phyloP scores from a whole-genome alignment of 2,113 vertebrate species.

The Oreotrochilus melanogaster region DNA sequence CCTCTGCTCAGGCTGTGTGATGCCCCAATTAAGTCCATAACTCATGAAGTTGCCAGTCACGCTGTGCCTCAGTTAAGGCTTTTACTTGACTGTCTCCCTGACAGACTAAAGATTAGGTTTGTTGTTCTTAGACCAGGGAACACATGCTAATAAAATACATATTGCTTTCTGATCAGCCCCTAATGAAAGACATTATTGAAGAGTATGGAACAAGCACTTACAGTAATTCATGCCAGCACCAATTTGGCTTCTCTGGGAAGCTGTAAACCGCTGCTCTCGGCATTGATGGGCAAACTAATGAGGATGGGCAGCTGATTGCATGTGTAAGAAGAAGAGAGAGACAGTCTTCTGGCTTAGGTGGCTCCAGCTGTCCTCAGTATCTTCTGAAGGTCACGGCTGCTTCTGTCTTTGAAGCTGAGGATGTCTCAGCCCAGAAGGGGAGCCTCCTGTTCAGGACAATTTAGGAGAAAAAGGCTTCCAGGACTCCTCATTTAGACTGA shows the following conservation, averaged over 20 bases:
- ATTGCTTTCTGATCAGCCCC: conserved; percentile 72
- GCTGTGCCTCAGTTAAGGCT: background rate
- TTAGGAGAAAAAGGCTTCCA: background rate
- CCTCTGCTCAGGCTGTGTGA: background rate
- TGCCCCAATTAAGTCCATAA: background rate
- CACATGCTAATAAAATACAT: conserved; percentile 72
- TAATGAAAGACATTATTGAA: conserved; percentile 76
- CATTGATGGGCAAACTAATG: conserved; percentile 44
- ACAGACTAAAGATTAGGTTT: conserved; percentile 47
- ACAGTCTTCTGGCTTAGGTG: background rate
- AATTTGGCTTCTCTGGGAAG: conserved; percentile 69
- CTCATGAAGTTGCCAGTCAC: background rate
- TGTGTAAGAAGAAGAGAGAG: background rate
- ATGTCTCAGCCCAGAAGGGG: background rate
- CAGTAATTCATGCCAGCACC: conserved; percentile 74
- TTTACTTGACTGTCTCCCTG: conserved; percentile 39
- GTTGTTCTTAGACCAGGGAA: conserved; percentile 16
- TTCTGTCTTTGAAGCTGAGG: background rate
- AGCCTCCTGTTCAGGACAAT: background rate
- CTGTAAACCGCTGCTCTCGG: conserved; percentile 57
- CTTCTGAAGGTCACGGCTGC: background rate
- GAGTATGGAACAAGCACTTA: conserved; percentile 70
- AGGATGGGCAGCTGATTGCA: conserved; percentile 63
- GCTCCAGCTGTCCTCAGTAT: background rate
- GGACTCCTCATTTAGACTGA: background rate